Base-by-base conservation (phyloP, 92 coral and sea anemone species). In the Zoanthus gigantus region DNA sequence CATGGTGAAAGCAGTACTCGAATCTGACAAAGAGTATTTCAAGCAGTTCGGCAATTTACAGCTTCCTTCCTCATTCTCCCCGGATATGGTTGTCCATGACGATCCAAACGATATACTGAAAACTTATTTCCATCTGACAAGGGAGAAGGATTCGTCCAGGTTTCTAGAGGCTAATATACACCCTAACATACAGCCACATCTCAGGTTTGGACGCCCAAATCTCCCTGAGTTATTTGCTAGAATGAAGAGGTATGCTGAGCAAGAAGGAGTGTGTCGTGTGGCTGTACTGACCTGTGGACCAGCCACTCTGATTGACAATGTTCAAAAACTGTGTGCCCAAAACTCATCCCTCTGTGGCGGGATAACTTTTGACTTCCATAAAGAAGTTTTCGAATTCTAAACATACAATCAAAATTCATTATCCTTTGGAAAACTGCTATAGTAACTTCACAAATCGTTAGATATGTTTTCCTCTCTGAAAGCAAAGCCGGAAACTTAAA, bases 251-350 rank as follows among this genome's bases (percentile, higher is more conserved):
- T 80, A 56, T 66, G 92, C 94, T 29, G 69, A 16, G 23, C 92
- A 89, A 48, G 72, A 77, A 5, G 69, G 89, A 5, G 91, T 79
- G 79, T 45, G 89, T 23, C 83, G 88, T 6, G 96, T 93, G 60
- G 96, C 96, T 2, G 96, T 93, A 2, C 83, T 93, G 45, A 81
- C 96, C 7, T 93, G 96, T 78, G 96, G 96, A 12, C 96, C 96
- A 8, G 68, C 94, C 9, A 30, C 89, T 3, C 46, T 93, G 71
- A 86, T 93, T 69, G 79, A 91, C 85, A 48, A 82, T 37, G 89
- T 88, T 11, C 86, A 91, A 69, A 89, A 86, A 72, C 78, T 93
- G 86, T 93, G 96, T 28, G 92, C 77, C 18, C 71, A 86, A 79
- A 46, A 82, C 72, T 91, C 96, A 29, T 80, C 89, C 10, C 75